These are phyloP conservation scores for Stomatorhinus walkeri DNA, from an alignment of 2,797 vertebrate species.

Conservation along the genomic window DNA sequence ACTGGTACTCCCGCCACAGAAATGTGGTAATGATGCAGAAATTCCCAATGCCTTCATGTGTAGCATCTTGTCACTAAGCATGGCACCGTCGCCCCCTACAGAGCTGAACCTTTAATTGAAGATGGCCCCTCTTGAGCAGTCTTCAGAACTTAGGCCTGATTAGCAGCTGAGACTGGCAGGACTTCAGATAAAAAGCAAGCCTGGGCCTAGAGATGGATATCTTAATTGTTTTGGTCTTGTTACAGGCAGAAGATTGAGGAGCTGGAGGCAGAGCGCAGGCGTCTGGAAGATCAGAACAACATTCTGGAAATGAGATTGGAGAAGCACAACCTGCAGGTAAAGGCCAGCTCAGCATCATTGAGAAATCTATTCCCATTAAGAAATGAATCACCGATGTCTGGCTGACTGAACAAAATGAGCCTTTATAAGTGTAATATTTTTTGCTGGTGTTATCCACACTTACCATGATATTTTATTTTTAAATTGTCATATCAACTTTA, in stretches of 20 bases:
- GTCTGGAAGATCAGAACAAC: constrained; percentile 75
- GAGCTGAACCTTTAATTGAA: not conserved
- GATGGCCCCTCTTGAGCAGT: not conserved
- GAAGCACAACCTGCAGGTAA: constrained; percentile 78
- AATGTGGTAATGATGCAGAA: not conserved
- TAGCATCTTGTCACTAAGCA: not conserved
- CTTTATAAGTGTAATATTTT: not conserved
- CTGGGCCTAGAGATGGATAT: not conserved
- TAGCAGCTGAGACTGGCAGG: not conserved
- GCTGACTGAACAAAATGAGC: not conserved
- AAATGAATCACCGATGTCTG: not conserved
- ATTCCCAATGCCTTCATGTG: not conserved
- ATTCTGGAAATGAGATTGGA: constrained; percentile 78
- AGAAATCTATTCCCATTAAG: not conserved
- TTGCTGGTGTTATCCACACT: not conserved
- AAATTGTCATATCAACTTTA: not conserved
- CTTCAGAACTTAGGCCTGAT: not conserved
- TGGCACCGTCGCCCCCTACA: not conserved
- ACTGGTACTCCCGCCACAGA: not conserved
- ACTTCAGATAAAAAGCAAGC: not conserved
- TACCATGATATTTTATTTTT: not conserved
- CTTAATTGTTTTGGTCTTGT: constrained; percentile 8
- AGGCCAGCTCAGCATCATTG: constrained; percentile 17
- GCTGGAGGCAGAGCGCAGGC: constrained; percentile 74
- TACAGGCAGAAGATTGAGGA: constrained; percentile 87